Conservation (phyloP, 2,888 invertebrate species). For the Cosmia pyralina region DNA sequence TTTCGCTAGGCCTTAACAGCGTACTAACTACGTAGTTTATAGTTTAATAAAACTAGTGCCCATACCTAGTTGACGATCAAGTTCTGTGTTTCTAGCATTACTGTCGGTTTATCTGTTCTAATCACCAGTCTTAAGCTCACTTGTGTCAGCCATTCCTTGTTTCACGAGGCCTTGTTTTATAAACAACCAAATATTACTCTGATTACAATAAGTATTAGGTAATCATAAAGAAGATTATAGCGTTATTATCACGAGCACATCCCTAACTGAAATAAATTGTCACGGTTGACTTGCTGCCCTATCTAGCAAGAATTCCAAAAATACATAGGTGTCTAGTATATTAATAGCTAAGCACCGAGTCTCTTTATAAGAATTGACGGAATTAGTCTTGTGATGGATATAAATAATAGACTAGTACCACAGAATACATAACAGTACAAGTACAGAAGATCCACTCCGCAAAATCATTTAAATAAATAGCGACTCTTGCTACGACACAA, state of each 20-base stretch:
- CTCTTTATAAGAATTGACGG: constrained; percentile 9
- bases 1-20: constrained; percentile 68
- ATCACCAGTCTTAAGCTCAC: background rate
- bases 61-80: constrained; percentile 16
- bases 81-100: constrained; percentile 4
- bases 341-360: background rate
- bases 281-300: background rate
- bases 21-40: constrained; percentile 63
- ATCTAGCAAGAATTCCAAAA: background rate
- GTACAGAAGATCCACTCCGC: too few relatives aligned
- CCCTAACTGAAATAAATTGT: background rate
- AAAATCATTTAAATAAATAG: too few relatives aligned
- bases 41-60: constrained; percentile 55
- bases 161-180: background rate
- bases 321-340: background rate
- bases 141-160: background rate
- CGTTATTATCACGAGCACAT: background rate
- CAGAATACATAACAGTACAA: too few relatives aligned
- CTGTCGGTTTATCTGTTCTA: fast-evolving
- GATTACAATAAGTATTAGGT: too few relatives aligned
- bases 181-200: background rate
- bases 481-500: too few relatives aligned
- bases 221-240: background rate
- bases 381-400: background rate
- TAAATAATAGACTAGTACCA: background rate